Base-by-base conservation (phyloP, 2,113 vertebrate genomes). In the Steatornis caripensis region DNA sequence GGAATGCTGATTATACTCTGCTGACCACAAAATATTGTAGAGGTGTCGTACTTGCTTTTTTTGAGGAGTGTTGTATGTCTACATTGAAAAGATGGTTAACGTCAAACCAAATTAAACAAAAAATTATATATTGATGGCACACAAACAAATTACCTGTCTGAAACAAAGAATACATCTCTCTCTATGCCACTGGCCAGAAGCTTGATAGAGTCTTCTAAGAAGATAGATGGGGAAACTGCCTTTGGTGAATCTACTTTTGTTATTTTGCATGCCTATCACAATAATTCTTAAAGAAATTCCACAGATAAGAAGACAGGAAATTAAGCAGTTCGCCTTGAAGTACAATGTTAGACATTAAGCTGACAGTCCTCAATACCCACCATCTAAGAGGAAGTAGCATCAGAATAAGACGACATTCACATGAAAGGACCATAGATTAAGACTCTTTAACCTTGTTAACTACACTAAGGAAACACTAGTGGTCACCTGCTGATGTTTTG, bases 401-500 rank as follows among this genome's bases (percentile, higher is more conserved):
- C 57, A 79, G 61, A 87, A 79, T 64, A 84, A 36, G 16, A n/a
- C 68, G 62, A 39, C 58, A 41, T 60, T 75, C 57, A 77, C 49
- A 80, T 61, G 68, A 90, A 94, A 66, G 13, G 12, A 6, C 37
- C 3, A 3, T 37, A 68, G 91, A 77, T 92, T 84, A 92, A 90
- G 55, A 70, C 43, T 53, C 77, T 91, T 74, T 71, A 79, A 79
- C 78, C 53, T 80, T 83, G 54, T 74, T 92, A 87, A 86, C 46
- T 74, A 11, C 48, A 43, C 55, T 84, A 71, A 72, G 36, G 71
- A 80, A 93, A 89, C 64, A 46, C 55, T 58, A 37, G 21, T 82
- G 94, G 84, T 82, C 81, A 89, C 91, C 69, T 93, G 60, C 81
- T 90, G 80, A 89, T 61, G 68, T 87, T 84, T 94, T 92, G 43